Evolutionary conservation across 2,113 vertebrate species (phyloP).

Genomic region (Sardina pilchardus): DNA sequence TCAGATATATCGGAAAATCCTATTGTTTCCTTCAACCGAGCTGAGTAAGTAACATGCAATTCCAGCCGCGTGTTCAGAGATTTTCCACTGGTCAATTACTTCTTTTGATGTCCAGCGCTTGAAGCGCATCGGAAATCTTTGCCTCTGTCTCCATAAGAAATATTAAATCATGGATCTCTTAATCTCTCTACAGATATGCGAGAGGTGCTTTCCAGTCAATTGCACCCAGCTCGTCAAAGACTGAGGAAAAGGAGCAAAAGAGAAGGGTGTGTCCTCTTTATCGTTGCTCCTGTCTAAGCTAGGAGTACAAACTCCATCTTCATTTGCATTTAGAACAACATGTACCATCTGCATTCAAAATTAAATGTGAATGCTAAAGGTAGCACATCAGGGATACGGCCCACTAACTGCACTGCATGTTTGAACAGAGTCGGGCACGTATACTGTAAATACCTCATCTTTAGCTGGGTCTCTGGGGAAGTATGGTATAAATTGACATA

Average conservation of each 20-base stretch:
- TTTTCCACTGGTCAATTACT: conserved; percentile 6
- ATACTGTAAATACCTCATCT: background rate
- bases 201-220: background rate
- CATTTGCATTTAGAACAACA: background rate
- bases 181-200: background rate
- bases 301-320: background rate
- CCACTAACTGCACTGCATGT: background rate
- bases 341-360: background rate
- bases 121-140: background rate
- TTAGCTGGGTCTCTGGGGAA: background rate
- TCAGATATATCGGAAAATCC: background rate
- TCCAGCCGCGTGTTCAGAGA: background rate
- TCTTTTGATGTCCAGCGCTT: background rate
- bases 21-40: background rate
- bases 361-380: background rate
- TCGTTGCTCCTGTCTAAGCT: background rate
- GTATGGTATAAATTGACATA: background rate
- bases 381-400: background rate
- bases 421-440: too few species aligned
- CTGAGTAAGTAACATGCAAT: background rate
- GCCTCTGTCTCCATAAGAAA: background rate
- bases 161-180: background rate
- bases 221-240: background rate
- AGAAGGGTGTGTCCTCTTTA: background rate
- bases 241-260: background rate